Conservation (phyloP, 2,888 invertebrate species). For the Rapana venosa region DNA sequence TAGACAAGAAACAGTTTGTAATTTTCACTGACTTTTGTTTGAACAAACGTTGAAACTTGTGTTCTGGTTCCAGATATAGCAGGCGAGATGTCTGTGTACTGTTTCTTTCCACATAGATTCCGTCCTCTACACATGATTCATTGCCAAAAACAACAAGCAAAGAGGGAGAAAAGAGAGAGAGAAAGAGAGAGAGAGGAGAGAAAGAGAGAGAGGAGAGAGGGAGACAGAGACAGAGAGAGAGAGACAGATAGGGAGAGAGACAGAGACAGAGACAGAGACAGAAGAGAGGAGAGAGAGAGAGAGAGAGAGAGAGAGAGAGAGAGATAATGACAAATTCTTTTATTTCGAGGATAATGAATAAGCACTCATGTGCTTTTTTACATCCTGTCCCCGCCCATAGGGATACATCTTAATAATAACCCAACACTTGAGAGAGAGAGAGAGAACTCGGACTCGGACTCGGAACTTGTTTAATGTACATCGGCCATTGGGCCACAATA, state of each 20-base stretch:
- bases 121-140: background rate
- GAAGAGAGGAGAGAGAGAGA: conserved; percentile 27
- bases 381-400: too few relatives aligned
- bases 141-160: too few relatives aligned
- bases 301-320: conserved; percentile 44
- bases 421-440: too few relatives aligned
- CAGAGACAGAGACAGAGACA: background rate
- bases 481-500: too few relatives aligned
- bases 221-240: background rate
- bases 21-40: background rate
- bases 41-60: background rate
- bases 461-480: too few relatives aligned
- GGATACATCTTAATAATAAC: too few relatives aligned
- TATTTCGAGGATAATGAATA: too few relatives aligned
- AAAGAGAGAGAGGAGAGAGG: too few relatives aligned
- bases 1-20: background rate
- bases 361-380: too few relatives aligned
- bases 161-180: background rate
- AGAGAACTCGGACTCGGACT: too few relatives aligned
- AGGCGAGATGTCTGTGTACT: background rate
- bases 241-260: background rate
- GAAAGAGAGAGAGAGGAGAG: too few relatives aligned
- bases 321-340: too few relatives aligned
- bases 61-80: background rate
- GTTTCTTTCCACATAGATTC: background rate